These are phyloP conservation scores for Nebria brevicollis DNA, from an alignment of 2,888 invertebrate species.

Conservation along the genomic window DNA sequence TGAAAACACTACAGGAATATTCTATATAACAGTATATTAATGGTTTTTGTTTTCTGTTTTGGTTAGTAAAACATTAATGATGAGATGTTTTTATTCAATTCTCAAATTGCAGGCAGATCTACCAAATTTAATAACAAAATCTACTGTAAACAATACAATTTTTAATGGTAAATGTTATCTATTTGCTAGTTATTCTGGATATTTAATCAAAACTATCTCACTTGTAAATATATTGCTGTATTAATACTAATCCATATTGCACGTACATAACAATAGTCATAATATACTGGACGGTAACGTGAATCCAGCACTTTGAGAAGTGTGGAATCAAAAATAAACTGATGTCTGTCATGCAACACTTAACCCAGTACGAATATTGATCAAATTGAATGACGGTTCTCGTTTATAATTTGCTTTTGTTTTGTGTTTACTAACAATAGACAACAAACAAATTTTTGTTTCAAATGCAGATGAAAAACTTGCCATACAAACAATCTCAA, in stretches of 20 bases:
- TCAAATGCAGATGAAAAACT: constrained; percentile 43
- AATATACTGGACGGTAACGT: constrained; percentile 35
- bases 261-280: constrained; percentile 43
- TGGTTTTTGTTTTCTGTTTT: background rate
- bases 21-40: background rate
- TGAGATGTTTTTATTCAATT: background rate
- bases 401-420: background rate
- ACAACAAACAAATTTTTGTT: background rate
- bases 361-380: constrained; percentile 7
- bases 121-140: constrained; percentile 46
- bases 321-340: background rate
- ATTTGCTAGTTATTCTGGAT: constrained; percentile 45
- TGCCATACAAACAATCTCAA: constrained; percentile 39
- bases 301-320: constrained; percentile 23
- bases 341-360: no score
- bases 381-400: constrained; percentile 6
- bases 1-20: background rate
- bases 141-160: constrained; percentile 31
- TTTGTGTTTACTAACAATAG: constrained; percentile 5
- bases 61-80: background rate
- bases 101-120: constrained; percentile 24
- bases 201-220: constrained; percentile 44
- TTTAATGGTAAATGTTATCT: constrained; percentile 47
- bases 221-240: constrained; percentile 45
- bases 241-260: constrained; percentile 35